Base-by-base conservation (phyloP, 1,140 invertebrate species). In the Diabrotica undecimpunctata region DNA sequence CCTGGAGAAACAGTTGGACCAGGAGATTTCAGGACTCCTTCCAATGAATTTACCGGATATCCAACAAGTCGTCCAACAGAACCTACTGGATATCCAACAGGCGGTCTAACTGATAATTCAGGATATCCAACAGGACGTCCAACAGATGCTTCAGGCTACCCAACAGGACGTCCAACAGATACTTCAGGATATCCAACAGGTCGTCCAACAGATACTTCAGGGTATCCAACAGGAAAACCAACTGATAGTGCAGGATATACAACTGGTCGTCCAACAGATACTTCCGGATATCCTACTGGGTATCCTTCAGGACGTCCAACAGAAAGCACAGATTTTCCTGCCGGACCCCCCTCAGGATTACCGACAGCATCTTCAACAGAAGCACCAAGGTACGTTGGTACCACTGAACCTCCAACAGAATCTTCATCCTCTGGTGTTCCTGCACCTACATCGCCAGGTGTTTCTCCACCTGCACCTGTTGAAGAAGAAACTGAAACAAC, bases 241-340 rank as follows among this genome's bases (percentile, higher is more conserved):
- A 12, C 11, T 7, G 36, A 14, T 6, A 38, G 12, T 6, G 5
- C 11, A 25, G 25, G 25, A 25, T 25, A 25, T 25, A 25, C 25
- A 25, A 25, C 25, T 25, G 2, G 57, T 25, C 59, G 9, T 38
- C 61, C 54, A 46, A 65, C 35, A 61, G 36, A 62, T 36, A 46
- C 41, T 6, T 66, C 67, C 10, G 65, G 67, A 64, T 59, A 62
- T 68, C 70, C 73, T 13, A 65, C 65, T 38, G 54, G 60, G 36
- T 55, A 57, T 54, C 54, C 46, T 35, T 67, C 37, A 37, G 50
- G 2, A n/a, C 56, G 10, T 36, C 62, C 57, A 35, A 67, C 37
- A 58, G 46, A 62, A 55, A 46, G 51, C 6, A 66, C 67, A 12
- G 66, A 68, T 64, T 61, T 62, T 67, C 71, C 74, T 39, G 65